Evolutionary conservation across 2,888 invertebrate genomes (phyloP), one percentile per base, ranked within the genome.

Genomic region (Pseudolycoriella hygida): DNA sequence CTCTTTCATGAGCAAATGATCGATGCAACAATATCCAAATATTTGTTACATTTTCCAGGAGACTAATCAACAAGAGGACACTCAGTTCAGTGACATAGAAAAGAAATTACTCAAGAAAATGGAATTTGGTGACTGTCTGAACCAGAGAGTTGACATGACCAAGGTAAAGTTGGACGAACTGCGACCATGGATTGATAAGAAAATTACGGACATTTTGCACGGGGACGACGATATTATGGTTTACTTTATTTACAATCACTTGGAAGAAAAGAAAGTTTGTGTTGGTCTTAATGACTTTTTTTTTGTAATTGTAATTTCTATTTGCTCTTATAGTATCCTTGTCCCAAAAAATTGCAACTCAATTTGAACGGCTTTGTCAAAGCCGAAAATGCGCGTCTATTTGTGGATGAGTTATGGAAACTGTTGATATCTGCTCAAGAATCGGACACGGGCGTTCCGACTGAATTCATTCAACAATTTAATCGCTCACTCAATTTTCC

Each of bases 181-280:
- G 57, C 94, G 97, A 61, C 98, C 98, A 51, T 99, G 98, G 98
- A 98, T 99, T 60, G 88, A 93, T 20, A 83, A 88, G 61, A 88
- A 92, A 67, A 83, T 98, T 48, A 96, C 93, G 2, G 92, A 96
- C 60, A 81, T 97, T 48, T 74, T 98, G 45, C 90, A 92, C 56
- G 88, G 96, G 67, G 98, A 98, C 68, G 98, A 98, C 65, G 98
- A 98, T 67, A 98, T 99, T 37, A 85, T 99, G 53, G 88, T 94
- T 51, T 96, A 97, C 67, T 98, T 93, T 74, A 92, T 98, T 53
- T 90, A 94, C 70, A 96, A 96, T 68, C 97, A 98, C 67, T 73
- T 99, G 47, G 97, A 98, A 65, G 77, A 68, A 50, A 84, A 89
- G 62, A 88, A 87, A 78, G 60, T 58, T 25, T 40, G 18, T 42